Evolutionary conservation across 2,888 invertebrate genomes (phyloP).

Genomic region (Hoplodrina blanda): DNA sequence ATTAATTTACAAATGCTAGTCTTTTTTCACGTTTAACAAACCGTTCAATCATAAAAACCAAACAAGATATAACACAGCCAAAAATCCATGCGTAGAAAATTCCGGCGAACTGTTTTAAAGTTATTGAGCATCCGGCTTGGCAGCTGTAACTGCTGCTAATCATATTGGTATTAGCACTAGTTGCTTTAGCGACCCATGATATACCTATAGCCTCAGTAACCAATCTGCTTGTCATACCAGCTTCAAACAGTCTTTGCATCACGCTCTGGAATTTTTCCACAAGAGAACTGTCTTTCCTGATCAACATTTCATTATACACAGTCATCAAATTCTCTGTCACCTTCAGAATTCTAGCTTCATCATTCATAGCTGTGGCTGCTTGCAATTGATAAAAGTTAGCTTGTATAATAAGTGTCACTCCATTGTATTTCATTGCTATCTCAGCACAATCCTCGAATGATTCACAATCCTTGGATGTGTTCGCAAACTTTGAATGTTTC

Average conservation of each 20-base stretch:
- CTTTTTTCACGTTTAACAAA: conserved; percentile 28
- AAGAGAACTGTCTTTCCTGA: conserved; percentile 72
- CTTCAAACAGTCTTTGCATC: conserved; percentile 75
- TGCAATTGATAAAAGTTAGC: conserved; percentile 73
- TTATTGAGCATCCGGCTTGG: conserved; percentile 77
- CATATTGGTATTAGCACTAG: conserved; percentile 71
- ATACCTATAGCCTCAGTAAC: conserved; percentile 78
- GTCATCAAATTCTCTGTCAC: conserved; percentile 74
- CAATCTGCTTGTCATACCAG: conserved; percentile 79
- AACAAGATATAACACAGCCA: conserved; percentile 74
- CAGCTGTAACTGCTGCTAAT: conserved; percentile 79
- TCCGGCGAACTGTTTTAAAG: conserved; percentile 74
- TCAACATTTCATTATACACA: conserved; percentile 80
- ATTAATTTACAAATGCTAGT: conserved; percentile 11
- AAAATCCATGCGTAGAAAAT: conserved; percentile 70
- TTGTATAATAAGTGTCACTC: conserved; percentile 75
- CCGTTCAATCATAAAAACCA: conserved; percentile 74
- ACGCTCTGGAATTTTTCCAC: conserved; percentile 67
- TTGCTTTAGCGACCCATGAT: conserved; percentile 71
- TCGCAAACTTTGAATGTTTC: conserved; percentile 71
- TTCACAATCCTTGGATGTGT: conserved; percentile 72
- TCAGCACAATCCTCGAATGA: conserved; percentile 72
- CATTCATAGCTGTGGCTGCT: conserved; percentile 72
- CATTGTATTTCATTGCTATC: conserved; percentile 69
- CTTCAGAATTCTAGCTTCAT: conserved; percentile 77